Percentiles rank a stretch among this genome's conserved stretches.
Evolutionary conservation across 1,140 invertebrate species (phyloP).

Genomic region (Lucilia cuprina): DNA sequence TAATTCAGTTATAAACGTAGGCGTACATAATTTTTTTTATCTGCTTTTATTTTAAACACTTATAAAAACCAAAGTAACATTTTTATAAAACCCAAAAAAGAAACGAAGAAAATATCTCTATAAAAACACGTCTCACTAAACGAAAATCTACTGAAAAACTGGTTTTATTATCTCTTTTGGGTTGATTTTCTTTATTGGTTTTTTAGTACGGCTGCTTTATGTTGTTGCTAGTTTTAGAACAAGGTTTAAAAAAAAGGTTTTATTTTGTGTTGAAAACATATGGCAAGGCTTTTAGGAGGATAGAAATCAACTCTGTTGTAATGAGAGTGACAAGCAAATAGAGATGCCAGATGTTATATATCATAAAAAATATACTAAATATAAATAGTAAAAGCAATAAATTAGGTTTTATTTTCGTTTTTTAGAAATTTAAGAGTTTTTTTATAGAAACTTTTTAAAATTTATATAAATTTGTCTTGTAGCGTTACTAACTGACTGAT

Average conservation of each 20-base stretch:
- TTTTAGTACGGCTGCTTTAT: not conserved
- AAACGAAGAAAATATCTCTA: not conserved
- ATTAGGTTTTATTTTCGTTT: too few species aligned
- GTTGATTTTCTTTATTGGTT: not conserved
- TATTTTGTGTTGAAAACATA: not conserved
- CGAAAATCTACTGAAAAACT: slow-evolving; percentile 2
- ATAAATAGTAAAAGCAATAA: too few species aligned
- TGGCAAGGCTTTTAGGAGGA: not conserved
- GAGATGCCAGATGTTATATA: too few species aligned
- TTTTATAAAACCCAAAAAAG: not conserved
- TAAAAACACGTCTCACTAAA: slow-evolving; percentile 1
- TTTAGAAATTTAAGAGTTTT: too few species aligned
- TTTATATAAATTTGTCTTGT: too few species aligned
- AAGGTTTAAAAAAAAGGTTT: not conserved
- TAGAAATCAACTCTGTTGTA: not conserved
- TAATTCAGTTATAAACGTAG: slow-evolving; percentile 11
- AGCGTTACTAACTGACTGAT: too few species aligned
- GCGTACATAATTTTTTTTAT: not conserved
- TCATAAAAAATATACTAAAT: too few species aligned
- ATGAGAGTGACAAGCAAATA: not conserved
- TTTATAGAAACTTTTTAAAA: too few species aligned
- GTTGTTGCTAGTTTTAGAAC: not conserved
- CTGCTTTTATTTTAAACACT: not conserved
- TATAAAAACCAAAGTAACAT: too few species aligned
- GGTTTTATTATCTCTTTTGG: slow-evolving; percentile 1